phyloP scores from a whole-genome alignment of 2,888 invertebrate species.

The Hypomecis atomaria region DNA sequence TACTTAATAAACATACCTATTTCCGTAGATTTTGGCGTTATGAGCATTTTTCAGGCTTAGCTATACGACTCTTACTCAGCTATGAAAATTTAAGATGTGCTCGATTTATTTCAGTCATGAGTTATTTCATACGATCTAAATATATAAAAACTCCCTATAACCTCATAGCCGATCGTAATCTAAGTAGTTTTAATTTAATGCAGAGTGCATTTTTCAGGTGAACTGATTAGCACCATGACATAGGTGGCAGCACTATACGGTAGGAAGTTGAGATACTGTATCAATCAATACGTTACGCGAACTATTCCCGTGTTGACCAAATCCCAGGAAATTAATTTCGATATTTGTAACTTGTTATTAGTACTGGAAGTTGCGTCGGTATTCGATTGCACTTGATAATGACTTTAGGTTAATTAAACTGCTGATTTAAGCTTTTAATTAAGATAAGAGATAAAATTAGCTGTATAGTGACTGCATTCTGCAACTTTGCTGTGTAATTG shows the following conservation, averaged over 20 bases:
- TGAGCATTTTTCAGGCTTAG: too few species aligned
- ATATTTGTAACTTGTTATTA: constrained; percentile 50
- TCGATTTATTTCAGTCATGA: too few species aligned
- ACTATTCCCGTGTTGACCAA: constrained; percentile 53
- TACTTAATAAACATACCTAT: too few species aligned
- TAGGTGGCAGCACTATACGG: not conserved
- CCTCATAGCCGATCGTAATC: too few species aligned
- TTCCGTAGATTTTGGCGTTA: too few species aligned
- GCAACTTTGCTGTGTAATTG: constrained; percentile 16
- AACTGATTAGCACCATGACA: too few species aligned
- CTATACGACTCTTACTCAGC: too few species aligned
- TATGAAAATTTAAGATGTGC: too few species aligned
- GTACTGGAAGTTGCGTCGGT: constrained; percentile 44
- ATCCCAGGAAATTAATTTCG: constrained; percentile 61
- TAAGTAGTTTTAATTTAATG: too few species aligned
- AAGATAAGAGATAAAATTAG: constrained; percentile 20
- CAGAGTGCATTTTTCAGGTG: too few species aligned
- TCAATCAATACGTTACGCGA: not conserved
- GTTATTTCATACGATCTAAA: too few species aligned
- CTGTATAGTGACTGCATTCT: constrained; percentile 19
- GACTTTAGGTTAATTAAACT: constrained; percentile 21
- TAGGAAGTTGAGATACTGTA: constrained; percentile 7
- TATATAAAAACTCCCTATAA: too few species aligned
- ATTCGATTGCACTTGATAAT: constrained; percentile 35
- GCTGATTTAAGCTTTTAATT: constrained; percentile 25